Conservation (phyloP, 35 echinoderm and acorn worm species). For the Apostichopus parvimensis region DNA sequence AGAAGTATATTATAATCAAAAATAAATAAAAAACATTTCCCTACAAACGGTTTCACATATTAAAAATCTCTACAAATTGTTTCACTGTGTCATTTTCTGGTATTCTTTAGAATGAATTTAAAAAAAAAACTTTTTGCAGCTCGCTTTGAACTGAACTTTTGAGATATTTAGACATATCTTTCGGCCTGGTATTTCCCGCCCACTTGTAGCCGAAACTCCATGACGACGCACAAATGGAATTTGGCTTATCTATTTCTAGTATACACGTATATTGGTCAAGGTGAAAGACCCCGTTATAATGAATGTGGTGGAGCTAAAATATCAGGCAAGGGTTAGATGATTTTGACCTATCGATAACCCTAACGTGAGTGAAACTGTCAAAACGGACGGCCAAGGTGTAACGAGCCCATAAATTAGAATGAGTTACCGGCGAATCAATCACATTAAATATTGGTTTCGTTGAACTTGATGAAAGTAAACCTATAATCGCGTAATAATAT, state of each 20-base stretch:
- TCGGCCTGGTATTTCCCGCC: too few species aligned
- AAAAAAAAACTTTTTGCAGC: too few species aligned
- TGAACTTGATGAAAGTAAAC: not conserved
- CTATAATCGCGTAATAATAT: not conserved
- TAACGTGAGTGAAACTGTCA: conserved; percentile 2
- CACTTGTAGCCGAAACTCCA: too few species aligned
- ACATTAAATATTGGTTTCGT: not conserved
- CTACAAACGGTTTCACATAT: too few species aligned
- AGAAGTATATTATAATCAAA: too few species aligned
- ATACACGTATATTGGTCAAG: not conserved
- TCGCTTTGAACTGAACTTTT: too few species aligned
- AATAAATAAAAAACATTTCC: too few species aligned
- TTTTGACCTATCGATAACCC: not conserved
- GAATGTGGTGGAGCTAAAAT: not conserved
- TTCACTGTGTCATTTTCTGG: too few species aligned
- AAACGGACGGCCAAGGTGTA: not conserved
- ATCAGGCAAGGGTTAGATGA: not conserved
- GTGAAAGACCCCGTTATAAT: not conserved
- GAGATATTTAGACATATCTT: too few species aligned
- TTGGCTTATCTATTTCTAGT: not conserved
- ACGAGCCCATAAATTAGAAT: not conserved
- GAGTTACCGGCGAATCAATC: not conserved
- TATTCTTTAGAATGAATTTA: too few species aligned
- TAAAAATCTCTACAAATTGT: too few species aligned
- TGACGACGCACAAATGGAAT: conserved; percentile 4